These are phyloP conservation scores for Phyllostomus discolor DNA, from an alignment of 2,113 vertebrate genomes.

Conservation along the genomic window DNA sequence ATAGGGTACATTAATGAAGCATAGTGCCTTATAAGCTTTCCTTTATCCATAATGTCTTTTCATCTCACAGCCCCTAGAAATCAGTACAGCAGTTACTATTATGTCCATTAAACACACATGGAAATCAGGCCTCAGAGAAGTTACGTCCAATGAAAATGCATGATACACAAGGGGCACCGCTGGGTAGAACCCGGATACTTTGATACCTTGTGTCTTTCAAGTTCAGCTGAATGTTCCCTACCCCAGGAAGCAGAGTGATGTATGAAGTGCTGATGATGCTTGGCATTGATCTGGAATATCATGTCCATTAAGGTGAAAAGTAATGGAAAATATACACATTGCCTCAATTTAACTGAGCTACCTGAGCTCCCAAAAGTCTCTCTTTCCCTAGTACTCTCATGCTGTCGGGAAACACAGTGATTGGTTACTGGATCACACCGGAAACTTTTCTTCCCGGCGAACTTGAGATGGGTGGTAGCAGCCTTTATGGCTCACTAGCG, in stretches of 20 bases:
- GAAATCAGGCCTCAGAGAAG: background rate
- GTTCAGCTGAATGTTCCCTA: background rate
- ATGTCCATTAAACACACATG: background rate
- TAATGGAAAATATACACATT: background rate
- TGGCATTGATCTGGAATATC: background rate
- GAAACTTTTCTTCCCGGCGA: background rate
- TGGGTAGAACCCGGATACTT: background rate
- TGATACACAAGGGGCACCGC: background rate
- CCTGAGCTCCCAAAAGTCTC: background rate
- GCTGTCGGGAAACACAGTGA: background rate
- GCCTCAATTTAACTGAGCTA: background rate
- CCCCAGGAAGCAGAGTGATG: background rate
- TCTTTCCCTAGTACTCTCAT: background rate
- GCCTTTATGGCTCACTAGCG: background rate
- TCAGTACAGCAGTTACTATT: background rate
- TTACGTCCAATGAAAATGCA: background rate
- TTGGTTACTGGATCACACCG: background rate
- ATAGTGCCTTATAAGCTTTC: background rate
- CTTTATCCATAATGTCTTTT: background rate
- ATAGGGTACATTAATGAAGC: background rate
- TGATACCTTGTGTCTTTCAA: background rate
- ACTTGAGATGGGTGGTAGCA: background rate
- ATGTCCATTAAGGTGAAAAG: background rate
- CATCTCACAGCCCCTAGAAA: background rate
- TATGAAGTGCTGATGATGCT: background rate